These are phyloP conservation scores for Noctilio leporinus DNA, from an alignment of 2,113 vertebrate species.

Conservation along the genomic window DNA sequence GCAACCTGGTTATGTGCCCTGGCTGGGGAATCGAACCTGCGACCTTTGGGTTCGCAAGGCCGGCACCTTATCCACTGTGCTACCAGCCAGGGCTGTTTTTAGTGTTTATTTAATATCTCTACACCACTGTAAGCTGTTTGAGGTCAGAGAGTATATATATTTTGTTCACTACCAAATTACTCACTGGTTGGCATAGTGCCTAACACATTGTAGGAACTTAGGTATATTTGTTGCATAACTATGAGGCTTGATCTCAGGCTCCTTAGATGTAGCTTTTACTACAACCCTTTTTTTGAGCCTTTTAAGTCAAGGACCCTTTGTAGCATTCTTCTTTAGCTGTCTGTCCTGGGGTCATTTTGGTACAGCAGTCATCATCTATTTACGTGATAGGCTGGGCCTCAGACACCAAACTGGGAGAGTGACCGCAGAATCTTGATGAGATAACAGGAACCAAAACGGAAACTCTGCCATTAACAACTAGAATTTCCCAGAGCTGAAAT, in stretches of 20 bases:
- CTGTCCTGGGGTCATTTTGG: conserved; percentile 3
- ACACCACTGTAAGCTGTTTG: not conserved
- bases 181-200: conserved; percentile 10
- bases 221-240: conserved; percentile 27
- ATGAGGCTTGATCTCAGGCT: not conserved
- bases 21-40: no score
- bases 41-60: no score
- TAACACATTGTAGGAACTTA: conserved; percentile 13
- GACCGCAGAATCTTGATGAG: conserved; percentile 56
- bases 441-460: conserved; percentile 62
- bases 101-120: not conserved
- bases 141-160: conserved; percentile 43
- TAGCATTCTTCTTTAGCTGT: conserved; percentile 8
- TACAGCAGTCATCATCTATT: conserved; percentile 61
- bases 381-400: conserved; percentile 47
- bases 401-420: conserved; percentile 58
- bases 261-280: not conserved
- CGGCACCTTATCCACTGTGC: no score
- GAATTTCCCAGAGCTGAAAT: not conserved
- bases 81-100: no score
- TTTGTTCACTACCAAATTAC: conserved; percentile 16
- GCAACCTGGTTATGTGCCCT: no score
- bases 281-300: not conserved
- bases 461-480: not conserved
- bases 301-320: not conserved